Evolutionary conservation across 2,888 invertebrate species (phyloP).

Genomic region (Scaptomyza cyrtandrae): DNA sequence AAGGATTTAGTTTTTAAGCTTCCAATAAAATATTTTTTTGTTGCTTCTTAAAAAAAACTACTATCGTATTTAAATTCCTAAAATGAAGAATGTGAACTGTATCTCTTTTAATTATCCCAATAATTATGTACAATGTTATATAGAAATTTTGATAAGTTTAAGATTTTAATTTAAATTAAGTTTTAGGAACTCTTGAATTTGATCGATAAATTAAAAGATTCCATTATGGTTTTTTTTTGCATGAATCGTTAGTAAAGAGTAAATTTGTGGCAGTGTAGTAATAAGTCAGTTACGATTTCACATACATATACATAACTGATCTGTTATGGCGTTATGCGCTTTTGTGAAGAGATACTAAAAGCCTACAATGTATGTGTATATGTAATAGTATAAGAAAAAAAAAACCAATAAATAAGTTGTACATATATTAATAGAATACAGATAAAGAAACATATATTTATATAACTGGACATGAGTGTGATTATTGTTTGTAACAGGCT

Average conservation of each 20-base stretch:
- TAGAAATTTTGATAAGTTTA: not conserved
- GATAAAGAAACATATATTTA: constrained; percentile 70
- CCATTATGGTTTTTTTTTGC: not conserved
- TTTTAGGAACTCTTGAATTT: too few relatives aligned
- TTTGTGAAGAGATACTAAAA: not conserved
- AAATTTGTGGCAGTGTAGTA: not conserved
- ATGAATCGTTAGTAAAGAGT: constrained; percentile 10
- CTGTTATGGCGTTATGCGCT: not conserved
- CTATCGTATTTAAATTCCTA: not conserved
- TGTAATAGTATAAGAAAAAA: constrained; percentile 16
- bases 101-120: not conserved
- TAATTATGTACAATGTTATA: not conserved
- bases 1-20: too few relatives aligned
- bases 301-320: not conserved
- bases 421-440: constrained; percentile 69
- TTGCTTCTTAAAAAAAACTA: not conserved
- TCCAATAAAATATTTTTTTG: not conserved
- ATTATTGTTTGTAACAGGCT: constrained; percentile 65
- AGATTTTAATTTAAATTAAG: too few relatives aligned
- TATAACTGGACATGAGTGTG: constrained; percentile 72
- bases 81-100: not conserved
- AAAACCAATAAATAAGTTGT: constrained; percentile 58
- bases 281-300: constrained; percentile 4
- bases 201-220: not conserved
- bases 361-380: constrained; percentile 2